Conservation (phyloP, 2,113 vertebrate species). For the Paradoxurus hermaphroditus region DNA sequence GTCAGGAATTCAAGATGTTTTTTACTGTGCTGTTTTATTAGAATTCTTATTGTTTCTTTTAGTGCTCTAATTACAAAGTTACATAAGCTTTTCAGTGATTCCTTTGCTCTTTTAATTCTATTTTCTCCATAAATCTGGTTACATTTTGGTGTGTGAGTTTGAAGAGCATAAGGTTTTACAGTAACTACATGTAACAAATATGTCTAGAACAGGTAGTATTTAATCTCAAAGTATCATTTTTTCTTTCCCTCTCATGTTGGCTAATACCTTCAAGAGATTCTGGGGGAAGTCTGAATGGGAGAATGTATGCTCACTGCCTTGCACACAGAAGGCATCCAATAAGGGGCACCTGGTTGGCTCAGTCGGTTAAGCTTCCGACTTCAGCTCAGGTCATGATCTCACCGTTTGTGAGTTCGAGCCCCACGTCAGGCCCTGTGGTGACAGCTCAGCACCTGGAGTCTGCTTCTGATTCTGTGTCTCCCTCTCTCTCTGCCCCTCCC, state of each 20-base stretch:
- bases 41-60: not conserved
- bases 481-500: no score
- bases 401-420: no score
- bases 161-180: not conserved
- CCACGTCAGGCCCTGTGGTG: no score
- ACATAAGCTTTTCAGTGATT: not conserved
- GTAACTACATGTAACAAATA: not conserved
- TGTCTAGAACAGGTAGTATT: not conserved
- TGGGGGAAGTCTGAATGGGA: constrained; percentile 15
- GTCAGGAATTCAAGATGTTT: constrained; percentile 14
- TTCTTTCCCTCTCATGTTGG: not conserved
- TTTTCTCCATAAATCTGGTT: not conserved
- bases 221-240: not conserved
- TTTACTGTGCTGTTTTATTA: not conserved
- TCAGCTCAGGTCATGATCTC: no score
- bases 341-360: no score
- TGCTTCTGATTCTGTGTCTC: no score
- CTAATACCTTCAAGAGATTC: constrained; percentile 16
- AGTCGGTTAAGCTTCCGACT: no score
- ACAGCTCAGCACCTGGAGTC: no score
- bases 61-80: constrained; percentile 2
- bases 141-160: not conserved
- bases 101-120: constrained; percentile 1
- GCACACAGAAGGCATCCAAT: not conserved
- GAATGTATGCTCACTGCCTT: not conserved